Conservation (phyloP, 64 coral and sea anemone genomes). For the Montipora capricornis region DNA sequence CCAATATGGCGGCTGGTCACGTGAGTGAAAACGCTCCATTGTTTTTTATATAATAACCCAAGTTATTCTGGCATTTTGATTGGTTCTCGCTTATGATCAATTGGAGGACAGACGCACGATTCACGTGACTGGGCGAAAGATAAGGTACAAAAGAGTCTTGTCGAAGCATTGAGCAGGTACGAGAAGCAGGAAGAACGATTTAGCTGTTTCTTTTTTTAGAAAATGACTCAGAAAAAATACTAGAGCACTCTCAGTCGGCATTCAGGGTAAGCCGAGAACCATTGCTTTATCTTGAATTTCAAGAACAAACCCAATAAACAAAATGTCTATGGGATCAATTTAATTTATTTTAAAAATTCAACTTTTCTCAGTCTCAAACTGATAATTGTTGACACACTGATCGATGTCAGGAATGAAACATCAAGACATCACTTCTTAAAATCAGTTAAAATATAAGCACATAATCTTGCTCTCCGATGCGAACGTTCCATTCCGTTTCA, state of each 20-base stretch:
- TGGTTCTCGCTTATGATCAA: too few species aligned
- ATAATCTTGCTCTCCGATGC: too few species aligned
- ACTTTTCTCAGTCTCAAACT: not conserved
- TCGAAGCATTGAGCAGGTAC: slow-evolving; percentile 1
- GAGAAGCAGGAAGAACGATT: not conserved
- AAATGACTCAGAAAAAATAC: not conserved
- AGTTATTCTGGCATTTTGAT: too few species aligned
- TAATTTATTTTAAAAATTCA: slow-evolving; percentile 3
- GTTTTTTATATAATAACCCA: too few species aligned
- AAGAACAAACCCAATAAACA: not conserved
- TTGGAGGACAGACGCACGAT: too few species aligned
- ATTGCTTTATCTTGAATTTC: not conserved
- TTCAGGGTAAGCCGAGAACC: not conserved
- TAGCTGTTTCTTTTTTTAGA: not conserved
- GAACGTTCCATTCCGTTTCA: too few species aligned
- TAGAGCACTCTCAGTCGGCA: not conserved
- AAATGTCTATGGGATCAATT: not conserved
- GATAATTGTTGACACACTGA: not conserved
- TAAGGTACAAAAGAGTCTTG: not conserved
- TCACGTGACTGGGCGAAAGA: not conserved
- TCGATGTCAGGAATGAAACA: too few species aligned
- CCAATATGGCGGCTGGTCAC: too few species aligned
- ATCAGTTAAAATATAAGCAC: too few species aligned
- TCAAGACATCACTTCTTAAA: too few species aligned
- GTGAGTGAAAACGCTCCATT: too few species aligned